phyloP scores from a whole-genome alignment of 92 coral and sea anemone genomes.

The Heliopora coerulea region DNA sequence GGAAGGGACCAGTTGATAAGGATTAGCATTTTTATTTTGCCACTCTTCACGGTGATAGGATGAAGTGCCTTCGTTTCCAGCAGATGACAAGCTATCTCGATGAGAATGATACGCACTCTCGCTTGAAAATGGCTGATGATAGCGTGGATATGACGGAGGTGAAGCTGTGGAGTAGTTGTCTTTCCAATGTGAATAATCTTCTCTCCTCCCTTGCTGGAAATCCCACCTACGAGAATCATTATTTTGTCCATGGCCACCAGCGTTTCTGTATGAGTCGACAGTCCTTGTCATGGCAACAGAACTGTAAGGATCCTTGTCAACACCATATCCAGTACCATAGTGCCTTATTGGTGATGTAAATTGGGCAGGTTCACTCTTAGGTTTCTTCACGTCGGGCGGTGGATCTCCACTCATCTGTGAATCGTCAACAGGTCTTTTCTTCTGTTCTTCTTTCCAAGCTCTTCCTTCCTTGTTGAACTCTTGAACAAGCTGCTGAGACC shows the following conservation, averaged over 20 bases:
- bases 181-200: neutral
- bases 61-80: too few species aligned
- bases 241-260: neutral
- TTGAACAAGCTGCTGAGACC: conserved; percentile 60
- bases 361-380: conserved; percentile 3
- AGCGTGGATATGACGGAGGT: neutral
- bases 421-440: conserved; percentile 38
- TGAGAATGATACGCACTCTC: neutral
- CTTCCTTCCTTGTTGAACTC: conserved; percentile 74
- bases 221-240: neutral
- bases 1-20: too few species aligned
- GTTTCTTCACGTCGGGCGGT: conserved; percentile 6
- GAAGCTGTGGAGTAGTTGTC: neutral
- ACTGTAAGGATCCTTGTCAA: neutral
- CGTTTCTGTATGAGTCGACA: neutral
- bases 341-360: neutral
- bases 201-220: neutral
- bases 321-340: neutral
- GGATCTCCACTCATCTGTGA: conserved; percentile 12
- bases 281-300: neutral
- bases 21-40: too few species aligned
- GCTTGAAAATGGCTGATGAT: neutral
- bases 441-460: conserved; percentile 53
- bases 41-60: too few species aligned
- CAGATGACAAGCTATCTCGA: too few species aligned